Conservation (phyloP, 2,113 vertebrate species). For the Dissostichus mawsoni region DNA sequence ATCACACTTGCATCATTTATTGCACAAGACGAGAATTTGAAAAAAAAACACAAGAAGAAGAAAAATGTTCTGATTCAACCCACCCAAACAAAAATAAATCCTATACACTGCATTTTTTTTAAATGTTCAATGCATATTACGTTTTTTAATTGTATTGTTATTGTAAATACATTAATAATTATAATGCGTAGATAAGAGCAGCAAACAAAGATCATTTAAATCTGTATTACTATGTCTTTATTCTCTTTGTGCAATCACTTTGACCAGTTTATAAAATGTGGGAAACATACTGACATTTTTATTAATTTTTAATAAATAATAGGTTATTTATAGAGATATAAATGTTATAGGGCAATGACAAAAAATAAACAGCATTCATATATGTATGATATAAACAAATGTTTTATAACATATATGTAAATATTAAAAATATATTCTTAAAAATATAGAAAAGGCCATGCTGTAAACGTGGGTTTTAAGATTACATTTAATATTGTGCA, state of each 20-base stretch:
- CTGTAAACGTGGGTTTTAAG: background rate
- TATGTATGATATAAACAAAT: background rate
- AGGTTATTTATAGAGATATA: too few relatives aligned
- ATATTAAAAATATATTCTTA: too few relatives aligned
- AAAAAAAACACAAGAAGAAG: background rate
- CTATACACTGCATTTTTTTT: background rate
- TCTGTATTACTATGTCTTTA: too few relatives aligned
- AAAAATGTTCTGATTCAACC: background rate
- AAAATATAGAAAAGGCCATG: background rate
- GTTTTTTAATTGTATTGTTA: background rate
- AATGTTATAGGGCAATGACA: background rate
- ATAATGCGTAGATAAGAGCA: too few relatives aligned
- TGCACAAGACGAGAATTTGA: background rate
- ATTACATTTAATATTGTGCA: background rate
- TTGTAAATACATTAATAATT: background rate
- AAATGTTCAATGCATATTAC: too few relatives aligned
- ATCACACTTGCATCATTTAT: background rate
- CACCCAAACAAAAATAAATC: background rate
- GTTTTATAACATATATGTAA: background rate
- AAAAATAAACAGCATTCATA: background rate
- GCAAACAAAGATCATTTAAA: too few relatives aligned
- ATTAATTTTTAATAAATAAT: background rate
- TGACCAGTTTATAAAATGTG: background rate
- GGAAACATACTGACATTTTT: background rate
- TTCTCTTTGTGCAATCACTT: background rate